A percentile compares a stretch with the other conserved stretches of the same genome.
Evolutionary conservation across 2,888 invertebrate genomes (phyloP).

Genomic region (Drosophila barbarae): DNA sequence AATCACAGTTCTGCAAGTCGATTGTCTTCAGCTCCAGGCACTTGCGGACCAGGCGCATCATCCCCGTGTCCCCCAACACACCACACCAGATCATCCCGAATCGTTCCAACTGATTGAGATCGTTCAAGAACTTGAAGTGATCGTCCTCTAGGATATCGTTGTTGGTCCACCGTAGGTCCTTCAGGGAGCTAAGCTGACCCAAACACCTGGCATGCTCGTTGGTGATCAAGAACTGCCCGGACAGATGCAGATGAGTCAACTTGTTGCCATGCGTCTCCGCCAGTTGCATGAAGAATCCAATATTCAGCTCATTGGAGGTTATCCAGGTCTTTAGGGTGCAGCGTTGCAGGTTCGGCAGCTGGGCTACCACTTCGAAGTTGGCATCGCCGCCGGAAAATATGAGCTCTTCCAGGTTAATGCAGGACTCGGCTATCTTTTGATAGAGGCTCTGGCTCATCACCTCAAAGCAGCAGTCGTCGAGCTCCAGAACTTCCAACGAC

Average conservation of each 20-base stretch:
- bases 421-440: conserved; percentile 60
- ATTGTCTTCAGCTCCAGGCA: conserved; percentile 44
- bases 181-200: conserved; percentile 51
- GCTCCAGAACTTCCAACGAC: conserved; percentile 35
- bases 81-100: conserved; percentile 48
- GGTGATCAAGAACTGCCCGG: conserved; percentile 55
- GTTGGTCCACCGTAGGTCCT: conserved; percentile 48
- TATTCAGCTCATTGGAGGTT: conserved; percentile 59
- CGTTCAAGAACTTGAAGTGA: conserved; percentile 57
- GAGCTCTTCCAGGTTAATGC: conserved; percentile 52
- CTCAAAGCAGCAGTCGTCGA: conserved; percentile 66
- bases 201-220: conserved; percentile 55
- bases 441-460: conserved; percentile 60
- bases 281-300: conserved; percentile 46
- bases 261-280: conserved; percentile 48
- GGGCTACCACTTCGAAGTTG: conserved; percentile 60
- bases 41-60: conserved; percentile 49
- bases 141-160: conserved; percentile 61
- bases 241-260: conserved; percentile 50
- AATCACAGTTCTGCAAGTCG: conserved; percentile 49
- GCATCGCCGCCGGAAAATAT: conserved; percentile 63
- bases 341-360: conserved; percentile 51
- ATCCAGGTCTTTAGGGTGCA: conserved; percentile 63
- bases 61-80: conserved; percentile 48
- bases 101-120: conserved; percentile 36